These are phyloP conservation scores for Gryon sp. DNA, from an alignment of 1,140 invertebrate genomes.

Conservation along the genomic window DNA sequence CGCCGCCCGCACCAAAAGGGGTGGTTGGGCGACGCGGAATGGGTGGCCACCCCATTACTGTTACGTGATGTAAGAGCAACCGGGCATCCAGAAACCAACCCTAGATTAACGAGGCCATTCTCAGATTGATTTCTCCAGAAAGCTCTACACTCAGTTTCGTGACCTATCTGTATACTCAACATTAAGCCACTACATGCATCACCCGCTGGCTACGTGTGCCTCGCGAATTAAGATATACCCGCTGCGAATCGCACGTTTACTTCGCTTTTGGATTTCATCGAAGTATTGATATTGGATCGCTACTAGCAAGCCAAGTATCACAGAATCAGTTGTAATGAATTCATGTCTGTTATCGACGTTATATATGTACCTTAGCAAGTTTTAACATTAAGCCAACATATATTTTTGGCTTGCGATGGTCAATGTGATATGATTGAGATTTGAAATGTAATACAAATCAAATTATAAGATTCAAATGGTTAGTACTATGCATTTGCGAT, in stretches of 20 bases:
- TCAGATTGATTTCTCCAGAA: constrained; percentile 77
- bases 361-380: too few relatives aligned
- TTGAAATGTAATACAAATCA: too few relatives aligned
- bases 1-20: constrained; percentile 70
- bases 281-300: constrained; percentile 1
- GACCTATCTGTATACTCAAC: constrained; percentile 55
- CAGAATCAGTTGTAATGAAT: too few relatives aligned
- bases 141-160: constrained; percentile 62
- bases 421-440: too few relatives aligned
- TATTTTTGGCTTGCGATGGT: too few relatives aligned
- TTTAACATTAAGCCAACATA: too few relatives aligned
- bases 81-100: constrained; percentile 74
- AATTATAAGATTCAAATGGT: too few relatives aligned
- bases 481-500: too few relatives aligned
- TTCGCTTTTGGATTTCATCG: background rate
- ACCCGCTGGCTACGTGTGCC: constrained; percentile 35
- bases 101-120: constrained; percentile 79
- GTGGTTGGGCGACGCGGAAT: constrained; percentile 54
- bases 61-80: constrained; percentile 77
- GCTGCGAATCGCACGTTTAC: constrained; percentile 5
- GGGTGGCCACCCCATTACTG: constrained; percentile 70
- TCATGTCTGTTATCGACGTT: too few relatives aligned
- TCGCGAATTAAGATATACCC: constrained; percentile 57
- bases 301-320: background rate
- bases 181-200: constrained; percentile 59